Base-by-base conservation (phyloP, 2,888 invertebrate genomes). In the Himalopsyche anomala region DNA sequence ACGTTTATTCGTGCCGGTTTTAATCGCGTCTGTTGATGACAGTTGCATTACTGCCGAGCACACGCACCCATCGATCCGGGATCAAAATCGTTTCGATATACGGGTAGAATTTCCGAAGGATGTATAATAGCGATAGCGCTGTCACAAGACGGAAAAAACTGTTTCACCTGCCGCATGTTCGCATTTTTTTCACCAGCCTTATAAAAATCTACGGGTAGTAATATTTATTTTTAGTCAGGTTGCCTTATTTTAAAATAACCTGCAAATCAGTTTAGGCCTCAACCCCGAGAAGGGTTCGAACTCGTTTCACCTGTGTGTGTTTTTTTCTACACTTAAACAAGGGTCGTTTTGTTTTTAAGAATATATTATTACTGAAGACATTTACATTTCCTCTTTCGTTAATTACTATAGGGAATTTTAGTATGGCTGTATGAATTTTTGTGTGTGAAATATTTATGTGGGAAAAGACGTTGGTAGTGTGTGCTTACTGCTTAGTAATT, bases 281-380 rank as follows among this genome's bases (percentile, higher is more conserved):
- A 28, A 42, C 40, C 82, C 56, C 40, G 62, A 15, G 79, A 83
- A 83, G 85, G 85, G 85, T 85, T 85, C 83, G 15, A 42, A 56
- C 62, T 74, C 42, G 40, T 86, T 87, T 85, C 87, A 87, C 87
- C 87, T 87, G 87, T 86, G 62, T 11, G 74, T 74, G 36, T 36
- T 36, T 74, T 74, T 69, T 12, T 69, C 11, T 36, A 36, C 74
- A 36, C 15, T 85, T 36, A 62, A 82, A 83, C 42, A 82, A 80
- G 85, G 85, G 85, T 83, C 62, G 83, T 51, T 85, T 83, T 85
- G 54, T 83, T 85, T 80, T 80, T 85, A 38, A 74, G 74, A 74
- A 74, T 74, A 74, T 74, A 74, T 74, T 74, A 36, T 74, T 74
- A 74, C 12, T 51, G 3, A 51, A 51, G 38, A 62, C 83, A 62